A percentile compares a stretch with the other conserved stretches of the same genome.
Conservation (phyloP, 2,888 invertebrate genomes). For the Hypselothyrea guttata region DNA sequence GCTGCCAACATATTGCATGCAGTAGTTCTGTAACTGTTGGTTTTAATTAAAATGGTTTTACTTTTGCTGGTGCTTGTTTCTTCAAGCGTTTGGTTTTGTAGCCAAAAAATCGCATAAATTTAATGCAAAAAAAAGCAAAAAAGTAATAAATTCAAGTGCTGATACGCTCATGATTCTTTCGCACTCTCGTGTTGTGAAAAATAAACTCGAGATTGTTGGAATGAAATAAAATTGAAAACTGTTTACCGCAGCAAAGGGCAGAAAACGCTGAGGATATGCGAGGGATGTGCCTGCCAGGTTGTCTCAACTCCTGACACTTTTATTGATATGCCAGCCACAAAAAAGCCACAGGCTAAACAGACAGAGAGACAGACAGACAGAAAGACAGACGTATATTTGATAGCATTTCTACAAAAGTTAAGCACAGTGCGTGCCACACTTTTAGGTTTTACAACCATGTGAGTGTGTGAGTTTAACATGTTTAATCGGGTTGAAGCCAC, state of each 20-base stretch:
- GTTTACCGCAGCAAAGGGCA: slow-evolving; percentile 32
- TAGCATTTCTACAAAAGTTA: slow-evolving; percentile 33
- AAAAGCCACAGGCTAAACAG: slow-evolving; percentile 16
- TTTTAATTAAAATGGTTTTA: slow-evolving; percentile 62
- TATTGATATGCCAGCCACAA: slow-evolving; percentile 51
- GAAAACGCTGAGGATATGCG: slow-evolving; percentile 10
- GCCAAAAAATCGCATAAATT: neutral
- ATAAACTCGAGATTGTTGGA: slow-evolving; percentile 21
- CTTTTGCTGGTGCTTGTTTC: slow-evolving; percentile 2
- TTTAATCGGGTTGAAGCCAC: slow-evolving; percentile 58
- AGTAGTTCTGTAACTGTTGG: slow-evolving; percentile 25
- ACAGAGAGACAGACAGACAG: slow-evolving; percentile 1
- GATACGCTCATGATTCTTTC: slow-evolving; percentile 13
- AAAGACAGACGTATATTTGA: slow-evolving; percentile 47
- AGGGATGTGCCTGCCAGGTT: slow-evolving; percentile 27
- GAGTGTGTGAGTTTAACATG: slow-evolving; percentile 43
- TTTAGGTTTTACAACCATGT: slow-evolving; percentile 11
- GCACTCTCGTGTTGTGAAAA: slow-evolving; percentile 17
- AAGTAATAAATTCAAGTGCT: slow-evolving; percentile 22
- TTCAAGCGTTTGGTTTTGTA: neutral
- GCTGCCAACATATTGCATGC: neutral
- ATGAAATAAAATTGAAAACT: slow-evolving; percentile 42
- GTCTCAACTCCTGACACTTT: slow-evolving; percentile 56
- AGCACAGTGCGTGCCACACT: slow-evolving; percentile 26
- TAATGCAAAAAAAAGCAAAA: slow-evolving; percentile 17